Base-by-base conservation (phyloP, 1,140 invertebrate species). In the Probaryconus sp. region DNA sequence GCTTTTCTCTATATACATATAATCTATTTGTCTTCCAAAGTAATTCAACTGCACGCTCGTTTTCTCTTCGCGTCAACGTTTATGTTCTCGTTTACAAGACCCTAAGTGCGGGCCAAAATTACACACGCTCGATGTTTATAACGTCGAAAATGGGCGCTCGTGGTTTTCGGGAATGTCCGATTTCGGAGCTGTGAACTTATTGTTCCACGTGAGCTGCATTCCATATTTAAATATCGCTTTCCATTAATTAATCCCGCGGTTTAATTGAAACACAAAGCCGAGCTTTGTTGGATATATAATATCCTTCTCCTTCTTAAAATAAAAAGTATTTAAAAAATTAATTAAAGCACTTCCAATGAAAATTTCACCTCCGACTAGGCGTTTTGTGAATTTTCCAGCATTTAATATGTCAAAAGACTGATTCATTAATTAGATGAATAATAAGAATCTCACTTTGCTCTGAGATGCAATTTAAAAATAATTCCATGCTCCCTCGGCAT, bases 21-120 rank as follows among this genome's bases (percentile, higher is more conserved):
- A 53, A 50, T 5, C 16, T 53, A 53, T 43, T 64, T 53, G 60
- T 53, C 60, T 53, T 38, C 20, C 48, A 20, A 53, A 53, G 38
- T 53, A 53, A 64, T 64, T 53, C 60, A 38, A 21, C 47, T 30
- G 13, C 17, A 11, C 7, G 33, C 35, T 61, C 58, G 53, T 64
- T 53, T 64, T 35, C 26, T 26, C 7, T 18, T 53, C 13, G 38
- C 33, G 24, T 50, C 50, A 38, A 51, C 45, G 42, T 50, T 63
- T 45, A 45, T 45, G 53, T 37, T 48, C 55, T 47, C 42, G 16
- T 48, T 60, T 38, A 58, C 28, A 33, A 31, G 28, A 26, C 40
- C 31, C 11, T 35, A 58, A 58, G 16, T 31, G 26, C 14, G 6
- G 37, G 31, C 35, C 37, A 42, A 55, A 55, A 55, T 55, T 55